Conservation (phyloP, 2,797 vertebrate species). For the Peromyscus aztecus region DNA sequence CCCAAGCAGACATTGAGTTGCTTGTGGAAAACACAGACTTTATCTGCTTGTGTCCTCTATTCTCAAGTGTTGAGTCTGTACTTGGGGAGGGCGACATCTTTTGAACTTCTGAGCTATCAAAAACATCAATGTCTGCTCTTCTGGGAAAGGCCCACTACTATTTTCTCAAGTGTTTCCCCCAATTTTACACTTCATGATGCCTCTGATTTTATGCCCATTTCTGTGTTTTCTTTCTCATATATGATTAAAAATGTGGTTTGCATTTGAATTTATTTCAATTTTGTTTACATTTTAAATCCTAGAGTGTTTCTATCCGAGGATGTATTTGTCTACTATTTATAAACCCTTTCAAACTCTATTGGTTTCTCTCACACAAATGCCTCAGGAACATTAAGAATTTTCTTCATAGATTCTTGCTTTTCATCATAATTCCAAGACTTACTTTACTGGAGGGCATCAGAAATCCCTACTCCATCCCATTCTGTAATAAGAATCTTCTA, state of each 20-base stretch:
- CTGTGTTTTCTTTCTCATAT: background rate
- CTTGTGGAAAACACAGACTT: background rate
- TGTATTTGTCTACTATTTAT: background rate
- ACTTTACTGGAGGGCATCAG: background rate
- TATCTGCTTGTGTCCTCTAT: background rate
- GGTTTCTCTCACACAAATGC: background rate
- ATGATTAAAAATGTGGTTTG: background rate
- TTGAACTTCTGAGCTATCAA: background rate
- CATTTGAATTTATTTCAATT: slow-evolving; percentile 35
- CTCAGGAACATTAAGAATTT: background rate
- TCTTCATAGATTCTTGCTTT: background rate
- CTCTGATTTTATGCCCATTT: background rate
- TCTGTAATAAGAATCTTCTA: background rate
- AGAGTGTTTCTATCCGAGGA: background rate
- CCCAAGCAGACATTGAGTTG: background rate
- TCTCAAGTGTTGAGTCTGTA: background rate
- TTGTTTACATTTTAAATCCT: background rate
- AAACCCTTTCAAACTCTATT: background rate
- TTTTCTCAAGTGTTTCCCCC: background rate
- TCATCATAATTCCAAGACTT: background rate
- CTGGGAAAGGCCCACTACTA: background rate
- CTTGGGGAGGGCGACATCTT: background rate
- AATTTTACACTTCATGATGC: background rate
- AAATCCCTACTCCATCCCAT: background rate
- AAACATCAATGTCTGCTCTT: background rate